Percentiles rank a stretch among this genome's conserved stretches.
Evolutionary conservation across 2,888 invertebrate species (phyloP).

Genomic region (Diarsia rubi): DNA sequence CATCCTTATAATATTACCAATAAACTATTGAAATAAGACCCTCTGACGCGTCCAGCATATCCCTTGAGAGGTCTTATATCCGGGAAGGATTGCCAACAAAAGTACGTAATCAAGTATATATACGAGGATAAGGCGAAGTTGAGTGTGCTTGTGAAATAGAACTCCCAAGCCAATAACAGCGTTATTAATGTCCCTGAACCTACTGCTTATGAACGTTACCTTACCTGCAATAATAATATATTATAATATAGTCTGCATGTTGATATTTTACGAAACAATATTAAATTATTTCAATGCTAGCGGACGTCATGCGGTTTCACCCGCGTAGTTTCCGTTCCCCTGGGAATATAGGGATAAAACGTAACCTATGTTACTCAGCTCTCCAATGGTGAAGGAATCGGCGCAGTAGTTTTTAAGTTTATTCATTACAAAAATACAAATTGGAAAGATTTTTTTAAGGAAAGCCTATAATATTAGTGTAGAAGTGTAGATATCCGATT

Average conservation of each 20-base stretch:
- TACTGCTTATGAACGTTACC: constrained; percentile 31
- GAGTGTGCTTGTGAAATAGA: constrained; percentile 61
- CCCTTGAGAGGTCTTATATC: constrained; percentile 41
- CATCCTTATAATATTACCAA: constrained; percentile 42
- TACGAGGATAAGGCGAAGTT: constrained; percentile 45
- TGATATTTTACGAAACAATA: neutral
- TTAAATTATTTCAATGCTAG: constrained; percentile 20
- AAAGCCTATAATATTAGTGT: too few relatives aligned
- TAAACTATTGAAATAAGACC: constrained; percentile 48
- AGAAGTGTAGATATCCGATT: neutral
- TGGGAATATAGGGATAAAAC: too few relatives aligned
- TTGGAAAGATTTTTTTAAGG: too few relatives aligned
- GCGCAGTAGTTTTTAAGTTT: too few relatives aligned
- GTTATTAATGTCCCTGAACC: constrained; percentile 60
- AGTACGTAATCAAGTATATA: constrained; percentile 59
- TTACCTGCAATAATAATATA: constrained; percentile 24
- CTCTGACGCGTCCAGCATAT: constrained; percentile 38
- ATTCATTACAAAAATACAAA: too few relatives aligned
- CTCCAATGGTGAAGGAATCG: too few relatives aligned
- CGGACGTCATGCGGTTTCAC: too few relatives aligned
- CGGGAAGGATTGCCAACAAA: constrained; percentile 52
- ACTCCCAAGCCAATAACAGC: constrained; percentile 61
- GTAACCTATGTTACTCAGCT: too few relatives aligned
- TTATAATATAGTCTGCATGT: constrained; percentile 10
- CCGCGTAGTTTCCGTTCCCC: too few relatives aligned